Evolutionary conservation across 1,140 invertebrate genomes (phyloP).

Genomic region (Coboldia fuscipes): DNA sequence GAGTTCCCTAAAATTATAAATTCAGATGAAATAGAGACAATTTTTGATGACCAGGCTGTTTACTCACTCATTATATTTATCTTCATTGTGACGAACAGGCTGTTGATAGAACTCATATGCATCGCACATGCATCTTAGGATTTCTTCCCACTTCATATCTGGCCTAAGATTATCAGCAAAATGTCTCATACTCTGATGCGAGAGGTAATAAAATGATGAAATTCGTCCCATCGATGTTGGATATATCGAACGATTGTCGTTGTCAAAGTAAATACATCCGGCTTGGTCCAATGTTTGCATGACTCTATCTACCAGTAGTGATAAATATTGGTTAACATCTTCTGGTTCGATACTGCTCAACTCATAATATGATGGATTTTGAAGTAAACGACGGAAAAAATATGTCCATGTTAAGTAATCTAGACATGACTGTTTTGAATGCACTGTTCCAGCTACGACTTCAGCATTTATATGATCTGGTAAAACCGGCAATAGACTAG

Average conservation of each 20-base stretch:
- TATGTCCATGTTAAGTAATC: slow-evolving; percentile 99
- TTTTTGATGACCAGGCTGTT: neutral
- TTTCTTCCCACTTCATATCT: slow-evolving; percentile 43
- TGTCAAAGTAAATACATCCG: slow-evolving; percentile 48
- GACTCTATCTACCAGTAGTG: slow-evolving; percentile 54
- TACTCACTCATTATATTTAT: slow-evolving; percentile 69
- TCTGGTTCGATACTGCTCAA: slow-evolving; percentile 53
- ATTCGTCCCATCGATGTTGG: slow-evolving; percentile 83
- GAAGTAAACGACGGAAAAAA: slow-evolving; percentile 80
- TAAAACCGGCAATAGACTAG: slow-evolving; percentile 71
- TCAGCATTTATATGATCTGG: slow-evolving; percentile 97
- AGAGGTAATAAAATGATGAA: slow-evolving; percentile 94
- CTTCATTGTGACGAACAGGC: slow-evolving; percentile 96
- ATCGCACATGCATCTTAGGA: slow-evolving; percentile 63
- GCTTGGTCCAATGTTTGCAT: slow-evolving; percentile 47
- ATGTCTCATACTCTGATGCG: slow-evolving; percentile 71
- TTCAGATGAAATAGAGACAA: slow-evolving; percentile 1
- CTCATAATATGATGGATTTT: slow-evolving; percentile 87
- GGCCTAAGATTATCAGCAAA: slow-evolving; percentile 48
- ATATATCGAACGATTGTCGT: slow-evolving; percentile 42
- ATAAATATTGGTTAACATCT: slow-evolving; percentile 51
- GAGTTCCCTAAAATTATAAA: slow-evolving; percentile 39
- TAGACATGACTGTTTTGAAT: slow-evolving; percentile 78
- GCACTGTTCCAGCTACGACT: slow-evolving; percentile 83
- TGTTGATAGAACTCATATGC: slow-evolving; percentile 82